Evolutionary conservation across 2,113 vertebrate genomes (phyloP), one percentile per base, ranked within the genome.

Genomic region (Perccottus glenii): DNA sequence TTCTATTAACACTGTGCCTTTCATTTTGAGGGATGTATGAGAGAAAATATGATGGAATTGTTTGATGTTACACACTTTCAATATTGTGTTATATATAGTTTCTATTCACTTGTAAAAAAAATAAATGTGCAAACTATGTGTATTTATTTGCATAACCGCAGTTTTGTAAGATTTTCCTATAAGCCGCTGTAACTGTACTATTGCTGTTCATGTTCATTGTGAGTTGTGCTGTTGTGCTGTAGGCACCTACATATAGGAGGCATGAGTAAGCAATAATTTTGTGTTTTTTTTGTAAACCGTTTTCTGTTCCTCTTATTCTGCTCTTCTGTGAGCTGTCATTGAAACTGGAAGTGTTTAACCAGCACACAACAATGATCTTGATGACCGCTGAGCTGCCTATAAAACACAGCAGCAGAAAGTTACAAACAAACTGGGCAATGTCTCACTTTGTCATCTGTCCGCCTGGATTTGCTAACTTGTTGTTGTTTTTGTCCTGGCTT

Each of bases 381-480:
- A 52, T 65, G 85, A 61, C 67, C 35, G 6, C 78, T 64, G 63
- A 12, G 69, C 71, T 67, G 66, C 46, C 64, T 78, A 63, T 77
- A 67, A 78, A 86, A 79, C 73, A 53, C 63, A 67, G 68, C 69
- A 51, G 60, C 64, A 68, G 46, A 81, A 88, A 82, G 86, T 88
- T 79, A 45, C 70, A 70, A 77, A 84, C 83, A 86, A 87, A 87
- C 78, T 60, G 84, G 81, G 74, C 75, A 62, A 84, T 77, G 85
- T 88, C 78, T 85, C 83, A 85, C 80, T 86, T 88, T 89, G 86
- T 87, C 64, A 59, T 78, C 78, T 86, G 84, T 86, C 85, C 60
- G 67, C 85, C 73, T 66, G 73, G 80, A 87, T 89, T 91, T 85
- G 80, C 83, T 87, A 76, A 36, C 70, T 85, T 88, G 75, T 85